A percentile compares a stretch with the other conserved stretches of the same genome.
Conservation (phyloP, 2,113 vertebrate genomes). For the Eleginops maclovinus region DNA sequence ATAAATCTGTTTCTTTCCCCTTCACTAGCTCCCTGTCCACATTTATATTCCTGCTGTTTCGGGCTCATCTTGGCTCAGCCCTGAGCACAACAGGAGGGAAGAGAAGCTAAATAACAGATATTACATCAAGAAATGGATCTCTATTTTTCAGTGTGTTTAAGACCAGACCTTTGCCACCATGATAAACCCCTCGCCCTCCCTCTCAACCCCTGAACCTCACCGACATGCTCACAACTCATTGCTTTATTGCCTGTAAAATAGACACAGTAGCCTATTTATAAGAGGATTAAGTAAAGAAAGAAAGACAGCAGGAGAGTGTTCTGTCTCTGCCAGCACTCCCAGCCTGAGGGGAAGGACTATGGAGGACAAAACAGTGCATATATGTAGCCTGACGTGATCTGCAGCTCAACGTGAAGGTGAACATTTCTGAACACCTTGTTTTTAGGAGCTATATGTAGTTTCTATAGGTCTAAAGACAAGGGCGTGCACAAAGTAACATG, state of each 20-base stretch:
- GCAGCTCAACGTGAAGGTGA: conserved; percentile 9
- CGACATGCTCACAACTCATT: conserved; percentile 68
- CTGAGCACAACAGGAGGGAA: conserved; percentile 11
- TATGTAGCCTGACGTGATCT: conserved; percentile 51
- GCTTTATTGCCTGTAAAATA: conserved; percentile 83
- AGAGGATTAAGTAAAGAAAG: conserved; percentile 81
- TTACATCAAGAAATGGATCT: conserved; percentile 17
- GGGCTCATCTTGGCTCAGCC: conserved; percentile 36
- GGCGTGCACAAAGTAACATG: conserved; percentile 3
- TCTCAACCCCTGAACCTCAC: conserved; percentile 58
- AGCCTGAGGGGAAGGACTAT: conserved; percentile 56
- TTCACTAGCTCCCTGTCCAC: conserved; percentile 22
- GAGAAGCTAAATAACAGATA: conserved; percentile 36
- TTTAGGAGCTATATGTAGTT: conserved; percentile 7
- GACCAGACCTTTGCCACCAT: conserved; percentile 47
- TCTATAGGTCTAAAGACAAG: conserved; percentile 1
- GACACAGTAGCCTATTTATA: conserved; percentile 83
- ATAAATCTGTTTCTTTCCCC: conserved; percentile 51
- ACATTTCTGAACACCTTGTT: neutral
- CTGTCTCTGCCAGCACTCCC: conserved; percentile 59
- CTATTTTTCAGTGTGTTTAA: conserved; percentile 33
- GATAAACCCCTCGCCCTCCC: conserved; percentile 41
- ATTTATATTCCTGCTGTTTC: conserved; percentile 59
- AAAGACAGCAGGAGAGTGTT: conserved; percentile 66
- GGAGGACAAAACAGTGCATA: conserved; percentile 58